Evolutionary conservation across 2,113 vertebrate genomes (phyloP).

Genomic region (Acrocephalus arundinaceus): DNA sequence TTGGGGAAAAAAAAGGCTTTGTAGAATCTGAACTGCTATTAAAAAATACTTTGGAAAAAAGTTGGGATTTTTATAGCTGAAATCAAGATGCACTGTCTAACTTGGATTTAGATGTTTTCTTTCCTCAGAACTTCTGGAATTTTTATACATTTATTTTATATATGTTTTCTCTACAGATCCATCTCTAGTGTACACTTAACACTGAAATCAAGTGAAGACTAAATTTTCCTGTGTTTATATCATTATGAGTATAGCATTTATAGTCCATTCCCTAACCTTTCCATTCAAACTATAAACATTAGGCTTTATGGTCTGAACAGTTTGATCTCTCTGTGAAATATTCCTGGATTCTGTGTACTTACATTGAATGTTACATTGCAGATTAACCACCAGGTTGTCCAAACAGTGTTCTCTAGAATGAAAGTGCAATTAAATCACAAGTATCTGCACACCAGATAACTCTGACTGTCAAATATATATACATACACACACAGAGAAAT

Average conservation of each 20-base stretch:
- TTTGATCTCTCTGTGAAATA: not conserved
- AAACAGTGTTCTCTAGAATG: constrained; percentile 80
- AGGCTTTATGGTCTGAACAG: constrained; percentile 2
- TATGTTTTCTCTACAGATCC: not conserved
- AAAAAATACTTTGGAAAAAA: not conserved
- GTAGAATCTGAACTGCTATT: not conserved
- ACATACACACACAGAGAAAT: rapidly evolving
- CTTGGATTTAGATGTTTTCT: not conserved
- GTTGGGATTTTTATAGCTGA: not conserved
- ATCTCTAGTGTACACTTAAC: not conserved
- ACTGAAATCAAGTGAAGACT: not conserved
- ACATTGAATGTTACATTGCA: constrained; percentile 84
- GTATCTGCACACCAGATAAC: not conserved
- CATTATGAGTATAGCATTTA: not conserved
- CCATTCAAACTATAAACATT: not conserved
- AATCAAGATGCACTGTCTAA: not conserved
- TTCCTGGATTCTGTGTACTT: constrained; percentile 65
- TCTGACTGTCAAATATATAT: not conserved
- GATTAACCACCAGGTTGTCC: constrained; percentile 70
- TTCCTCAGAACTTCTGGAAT: not conserved
- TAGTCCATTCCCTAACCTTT: not conserved
- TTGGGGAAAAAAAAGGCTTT: not conserved
- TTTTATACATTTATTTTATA: not conserved
- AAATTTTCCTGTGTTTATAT: not conserved
- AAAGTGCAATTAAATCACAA: constrained; percentile 47